Evolutionary conservation across 2,113 vertebrate species (phyloP).

Genomic region (Lepisosteus osseus): DNA sequence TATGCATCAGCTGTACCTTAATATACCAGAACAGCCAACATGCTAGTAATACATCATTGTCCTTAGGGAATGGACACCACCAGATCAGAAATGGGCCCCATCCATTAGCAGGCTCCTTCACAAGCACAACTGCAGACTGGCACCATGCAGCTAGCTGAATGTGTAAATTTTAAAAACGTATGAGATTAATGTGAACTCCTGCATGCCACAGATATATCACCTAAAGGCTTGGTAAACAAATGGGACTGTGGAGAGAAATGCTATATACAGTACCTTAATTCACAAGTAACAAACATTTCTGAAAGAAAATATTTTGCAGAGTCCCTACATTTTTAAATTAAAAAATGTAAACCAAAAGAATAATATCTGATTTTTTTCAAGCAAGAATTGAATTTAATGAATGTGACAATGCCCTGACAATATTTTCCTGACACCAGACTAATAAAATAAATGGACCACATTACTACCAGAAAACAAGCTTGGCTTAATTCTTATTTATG

Average conservation of each 20-base stretch:
- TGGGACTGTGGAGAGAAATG: too few relatives aligned
- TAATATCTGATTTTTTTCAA: background rate
- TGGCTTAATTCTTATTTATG: background rate
- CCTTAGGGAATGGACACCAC: background rate
- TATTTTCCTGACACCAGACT: slow-evolving; percentile 3
- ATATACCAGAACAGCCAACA: background rate
- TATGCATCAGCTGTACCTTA: background rate
- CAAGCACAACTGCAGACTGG: background rate
- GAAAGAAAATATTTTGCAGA: too few relatives aligned
- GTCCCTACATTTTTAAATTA: too few relatives aligned
- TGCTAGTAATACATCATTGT: background rate
- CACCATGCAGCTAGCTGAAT: too few relatives aligned
- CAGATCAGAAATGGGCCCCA: background rate
- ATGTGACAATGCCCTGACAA: background rate
- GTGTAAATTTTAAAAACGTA: too few relatives aligned
- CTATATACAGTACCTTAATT: too few relatives aligned
- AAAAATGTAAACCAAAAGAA: too few relatives aligned
- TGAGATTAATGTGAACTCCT: too few relatives aligned
- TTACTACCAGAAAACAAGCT: background rate
- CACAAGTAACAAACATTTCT: too few relatives aligned
- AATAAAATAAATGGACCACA: background rate
- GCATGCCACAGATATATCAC: too few relatives aligned
- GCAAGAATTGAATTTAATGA: background rate
- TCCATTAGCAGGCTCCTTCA: background rate
- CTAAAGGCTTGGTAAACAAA: too few relatives aligned